Conservation (phyloP, 2,888 invertebrate genomes). For the Eudemis profundana region DNA sequence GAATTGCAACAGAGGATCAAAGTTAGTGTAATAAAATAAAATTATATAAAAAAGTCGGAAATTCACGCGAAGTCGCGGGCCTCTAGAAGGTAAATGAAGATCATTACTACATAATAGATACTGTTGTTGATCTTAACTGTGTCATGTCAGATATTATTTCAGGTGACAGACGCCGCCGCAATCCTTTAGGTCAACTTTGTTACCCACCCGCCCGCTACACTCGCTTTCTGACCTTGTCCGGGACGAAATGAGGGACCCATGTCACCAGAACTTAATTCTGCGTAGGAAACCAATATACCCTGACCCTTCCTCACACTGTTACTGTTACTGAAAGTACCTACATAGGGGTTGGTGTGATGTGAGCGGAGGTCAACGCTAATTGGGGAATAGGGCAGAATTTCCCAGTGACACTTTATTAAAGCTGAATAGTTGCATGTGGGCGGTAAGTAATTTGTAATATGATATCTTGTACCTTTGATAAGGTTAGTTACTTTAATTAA, state of each 20-base stretch:
- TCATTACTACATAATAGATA: no score
- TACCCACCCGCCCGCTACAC: slow-evolving; percentile 28
- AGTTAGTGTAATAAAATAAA: no score
- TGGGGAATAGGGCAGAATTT: slow-evolving; percentile 21
- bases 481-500: slow-evolving; percentile 30
- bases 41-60: no score
- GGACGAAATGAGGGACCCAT: slow-evolving; percentile 39
- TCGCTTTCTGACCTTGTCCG: slow-evolving; percentile 31
- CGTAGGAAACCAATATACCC: slow-evolving; percentile 25
- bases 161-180: slow-evolving; percentile 2
- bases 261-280: slow-evolving; percentile 43
- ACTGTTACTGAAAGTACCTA: neutral
- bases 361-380: neutral
- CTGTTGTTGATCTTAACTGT: no score
- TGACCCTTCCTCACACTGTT: neutral
- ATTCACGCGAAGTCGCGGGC: no score
- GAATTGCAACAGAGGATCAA: no score
- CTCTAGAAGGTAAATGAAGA: no score
- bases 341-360: neutral
- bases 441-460: slow-evolving; percentile 35
- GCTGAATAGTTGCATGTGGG: slow-evolving; percentile 40
- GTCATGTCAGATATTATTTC: no score
- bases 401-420: slow-evolving; percentile 40
- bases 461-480: slow-evolving; percentile 28
- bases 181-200: slow-evolving; percentile 31